A percentile compares a stretch with the other conserved stretches of the same genome.
Evolutionary conservation across 2,797 vertebrate species (phyloP).

Genomic region (Chrysocyon brachyurus): DNA sequence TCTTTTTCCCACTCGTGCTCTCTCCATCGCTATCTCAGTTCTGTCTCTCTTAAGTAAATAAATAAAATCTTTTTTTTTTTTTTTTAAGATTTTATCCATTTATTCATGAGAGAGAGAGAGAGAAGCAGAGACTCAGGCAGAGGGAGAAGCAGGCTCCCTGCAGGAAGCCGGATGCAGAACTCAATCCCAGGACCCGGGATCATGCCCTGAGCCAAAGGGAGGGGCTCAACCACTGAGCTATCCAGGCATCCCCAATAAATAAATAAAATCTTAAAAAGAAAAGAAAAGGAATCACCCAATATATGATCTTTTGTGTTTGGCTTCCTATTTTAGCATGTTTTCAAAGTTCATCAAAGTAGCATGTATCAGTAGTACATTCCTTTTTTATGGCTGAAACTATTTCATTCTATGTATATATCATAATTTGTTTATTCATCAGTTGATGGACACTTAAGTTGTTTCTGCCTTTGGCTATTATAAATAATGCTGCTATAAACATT

Average conservation of each 20-base stretch:
- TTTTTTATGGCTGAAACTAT: neutral
- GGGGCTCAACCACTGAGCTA: too few relatives aligned
- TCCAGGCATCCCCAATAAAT: neutral
- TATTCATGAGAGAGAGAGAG: too few relatives aligned
- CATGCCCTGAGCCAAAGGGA: too few relatives aligned
- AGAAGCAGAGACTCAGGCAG: too few relatives aligned
- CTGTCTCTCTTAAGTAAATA: neutral
- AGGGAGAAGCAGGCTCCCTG: too few relatives aligned
- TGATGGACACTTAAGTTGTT: neutral
- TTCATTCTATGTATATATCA: neutral
- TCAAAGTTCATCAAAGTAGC: neutral
- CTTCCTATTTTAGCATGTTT: neutral
- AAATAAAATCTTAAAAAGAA: neutral
- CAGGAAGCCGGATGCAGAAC: too few relatives aligned
- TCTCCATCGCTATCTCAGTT: neutral
- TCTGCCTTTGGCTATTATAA: neutral
- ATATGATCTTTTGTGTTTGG: neutral
- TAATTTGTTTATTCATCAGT: slow-evolving; percentile 5
- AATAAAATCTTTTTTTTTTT: neutral
- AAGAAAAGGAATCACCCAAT: neutral
- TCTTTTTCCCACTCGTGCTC: neutral
- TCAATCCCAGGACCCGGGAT: too few relatives aligned
- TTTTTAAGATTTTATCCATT: too few relatives aligned
- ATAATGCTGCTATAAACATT: neutral
- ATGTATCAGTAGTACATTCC: neutral